Base-by-base conservation (phyloP, 2,113 vertebrate species). In the Lanius collurio region DNA sequence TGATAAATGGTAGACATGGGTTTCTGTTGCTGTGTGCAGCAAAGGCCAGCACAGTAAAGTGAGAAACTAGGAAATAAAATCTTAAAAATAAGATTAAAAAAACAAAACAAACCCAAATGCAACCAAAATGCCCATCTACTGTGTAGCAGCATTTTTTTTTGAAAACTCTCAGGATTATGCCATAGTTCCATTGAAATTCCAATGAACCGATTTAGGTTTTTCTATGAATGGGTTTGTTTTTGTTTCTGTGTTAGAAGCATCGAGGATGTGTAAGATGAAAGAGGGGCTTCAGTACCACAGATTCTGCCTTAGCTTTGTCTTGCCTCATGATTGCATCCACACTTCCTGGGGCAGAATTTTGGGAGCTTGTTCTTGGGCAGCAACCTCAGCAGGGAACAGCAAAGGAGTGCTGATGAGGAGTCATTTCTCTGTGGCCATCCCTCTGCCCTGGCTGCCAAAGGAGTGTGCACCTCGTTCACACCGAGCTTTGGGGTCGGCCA, bases 241-340 rank as follows among this genome's bases (percentile, higher is more conserved):
- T 73, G n/a, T 44, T 70, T 87, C 41, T 30, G 4, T 7, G 5
- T 81, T 13, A n/a, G 52, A 71, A 77, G 23, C 27, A 56, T 26
- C 0, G 0, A 62, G 74, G 37, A 28, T 57, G 27, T 9, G 42
- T 49, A 9, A 49, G 39, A 19, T 53, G 17, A 77, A 84, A 73
- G 6, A 67, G 19, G 3, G 15, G 7, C 53, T 49, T 67, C 62
- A 42, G 50, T 59, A 19, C 75, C 53, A 47, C 33, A 18, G 37
- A 10, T 17, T 31, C 26, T 50, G 24, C 30, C 46, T 50, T 35
- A 26, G 63, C 56, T 80, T 26, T 53, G 56, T 56, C 5, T 21
- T 18, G 46, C 37, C 21, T 19, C 15, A 0, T 15, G 74, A 15
- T 30, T 31, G 47, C 3, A 1, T 67, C 28, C 6, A 0, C 15